Evolutionary conservation across 2,113 vertebrate species (phyloP), one percentile per base, ranked within the genome.

Genomic region (Etia nguti): DNA sequence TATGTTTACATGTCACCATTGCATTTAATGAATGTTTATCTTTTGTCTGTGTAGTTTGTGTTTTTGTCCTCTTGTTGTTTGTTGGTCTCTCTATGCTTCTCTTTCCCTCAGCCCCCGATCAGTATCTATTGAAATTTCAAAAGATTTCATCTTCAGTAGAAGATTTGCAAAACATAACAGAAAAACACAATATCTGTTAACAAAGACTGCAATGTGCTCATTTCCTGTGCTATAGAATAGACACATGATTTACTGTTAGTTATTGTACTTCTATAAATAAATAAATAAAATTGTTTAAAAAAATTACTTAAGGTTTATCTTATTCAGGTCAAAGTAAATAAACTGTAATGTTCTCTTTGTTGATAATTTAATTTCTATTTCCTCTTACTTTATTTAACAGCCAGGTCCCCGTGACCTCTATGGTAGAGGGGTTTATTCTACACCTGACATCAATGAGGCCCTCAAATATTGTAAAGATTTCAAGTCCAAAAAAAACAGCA

Each of bases 371-470:
- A 34, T 31, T 31, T 60, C 16, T 34, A 34, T 10, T 34, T 68
- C 36, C n/a, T 31, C 26, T 31, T 1, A 31, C 57, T 60, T 11
- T 26, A 57, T 80, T 48, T 57, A 9, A 60, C 80, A 82, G 80
- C 26, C 57, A 7, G 57, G 80, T 4, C 0, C 0, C 4, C 1
- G 43, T 6, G 3, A 0, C 0, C 0, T 1, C n/a, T 70, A 43
- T 34, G 59, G 59, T 4, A 62, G 1, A 62, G 59, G 59, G 59
- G 10, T 62, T 62, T 62, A 34, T 62, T 70, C 36, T 13, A 43
- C n/a, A 13, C 65, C 65, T 41, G 12, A 70, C 36, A 43, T 43
- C 10, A 2, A 8, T 6, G 36, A 3, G 36, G 65, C 65, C 11
- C 10, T 12, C 31, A 7, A 13, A 7, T 70, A 70, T 13, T 38